A percentile compares a stretch with the other conserved stretches of the same genome.
These are phyloP conservation scores for Neodiprion fabricii DNA, from an alignment of 1,140 invertebrate species.

Conservation along the genomic window DNA sequence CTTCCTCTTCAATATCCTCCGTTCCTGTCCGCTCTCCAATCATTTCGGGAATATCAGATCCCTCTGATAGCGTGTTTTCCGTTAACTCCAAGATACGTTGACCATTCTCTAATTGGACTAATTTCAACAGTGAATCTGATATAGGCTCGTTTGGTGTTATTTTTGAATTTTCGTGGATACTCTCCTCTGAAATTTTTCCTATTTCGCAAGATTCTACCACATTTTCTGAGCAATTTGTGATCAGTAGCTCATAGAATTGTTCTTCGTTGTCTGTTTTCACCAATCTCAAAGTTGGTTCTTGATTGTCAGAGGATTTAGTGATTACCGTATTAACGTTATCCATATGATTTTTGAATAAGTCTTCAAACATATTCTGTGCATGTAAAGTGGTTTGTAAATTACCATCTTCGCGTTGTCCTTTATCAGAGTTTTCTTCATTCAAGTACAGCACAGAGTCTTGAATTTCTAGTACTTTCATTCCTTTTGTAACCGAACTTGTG, in stretches of 20 bases:
- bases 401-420: no score
- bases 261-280: constrained; percentile 50
- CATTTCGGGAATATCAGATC: neutral
- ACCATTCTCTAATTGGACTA: constrained; percentile 9
- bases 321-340: neutral
- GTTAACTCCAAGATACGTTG: neutral
- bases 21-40: neutral
- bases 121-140: neutral
- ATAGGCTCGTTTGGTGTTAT: neutral
- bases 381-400: no score
- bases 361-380: no score
- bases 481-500: no score
- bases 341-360: neutral
- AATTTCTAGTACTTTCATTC: no score
- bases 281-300: constrained; percentile 41
- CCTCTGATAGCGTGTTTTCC: neutral
- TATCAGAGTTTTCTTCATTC: neutral
- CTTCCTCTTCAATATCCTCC: neutral
- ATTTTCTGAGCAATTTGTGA: constrained; percentile 38
- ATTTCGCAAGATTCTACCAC: neutral
- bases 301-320: constrained; percentile 20
- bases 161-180: constrained; percentile 27
- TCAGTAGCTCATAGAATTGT: constrained; percentile 52
- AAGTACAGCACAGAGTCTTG: neutral
- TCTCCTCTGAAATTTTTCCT: constrained; percentile 18